These are phyloP conservation scores for Parelbella ahira DNA, from an alignment of 2,888 invertebrate species.

Conservation along the genomic window DNA sequence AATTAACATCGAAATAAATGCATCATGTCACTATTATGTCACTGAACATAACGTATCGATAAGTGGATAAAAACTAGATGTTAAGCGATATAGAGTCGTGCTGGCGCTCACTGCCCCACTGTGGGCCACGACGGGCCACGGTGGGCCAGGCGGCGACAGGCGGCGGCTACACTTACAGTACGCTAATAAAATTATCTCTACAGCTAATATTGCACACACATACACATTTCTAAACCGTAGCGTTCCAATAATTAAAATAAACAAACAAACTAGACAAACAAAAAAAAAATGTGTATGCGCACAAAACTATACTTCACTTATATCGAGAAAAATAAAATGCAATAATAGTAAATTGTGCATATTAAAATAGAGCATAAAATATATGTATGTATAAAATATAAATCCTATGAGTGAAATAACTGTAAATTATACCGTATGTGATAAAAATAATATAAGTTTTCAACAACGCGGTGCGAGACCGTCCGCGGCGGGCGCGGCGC, in stretches of 20 bases:
- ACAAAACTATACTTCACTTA: constrained; percentile 69
- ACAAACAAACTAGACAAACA: too few relatives aligned
- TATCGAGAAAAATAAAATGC: constrained; percentile 51
- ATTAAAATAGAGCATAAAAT: constrained; percentile 75
- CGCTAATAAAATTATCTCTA: constrained; percentile 59
- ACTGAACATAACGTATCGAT: constrained; percentile 65
- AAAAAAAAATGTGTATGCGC: constrained; percentile 74
- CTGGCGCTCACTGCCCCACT: too few relatives aligned
- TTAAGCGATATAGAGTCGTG: constrained; percentile 68
- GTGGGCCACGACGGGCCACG: too few relatives aligned
- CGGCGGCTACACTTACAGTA: constrained; percentile 55
- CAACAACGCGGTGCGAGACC: constrained; percentile 63
- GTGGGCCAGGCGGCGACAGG: too few relatives aligned
- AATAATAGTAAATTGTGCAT: constrained; percentile 75
- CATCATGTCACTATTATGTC: constrained; percentile 79
- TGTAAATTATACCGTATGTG: constrained; percentile 70
- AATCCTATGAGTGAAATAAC: constrained; percentile 61
- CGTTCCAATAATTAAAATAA: constrained; percentile 50
- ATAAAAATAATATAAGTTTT: constrained; percentile 50
- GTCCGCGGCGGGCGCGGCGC: too few relatives aligned
- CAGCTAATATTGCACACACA: constrained; percentile 81
- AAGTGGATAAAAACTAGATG: constrained; percentile 67
- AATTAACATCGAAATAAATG: constrained; percentile 80
- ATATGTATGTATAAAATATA: constrained; percentile 70
- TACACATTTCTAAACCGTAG: constrained; percentile 73